Conservation (phyloP, 2,797 vertebrate species). For the Silurus lanzhouensis region DNA sequence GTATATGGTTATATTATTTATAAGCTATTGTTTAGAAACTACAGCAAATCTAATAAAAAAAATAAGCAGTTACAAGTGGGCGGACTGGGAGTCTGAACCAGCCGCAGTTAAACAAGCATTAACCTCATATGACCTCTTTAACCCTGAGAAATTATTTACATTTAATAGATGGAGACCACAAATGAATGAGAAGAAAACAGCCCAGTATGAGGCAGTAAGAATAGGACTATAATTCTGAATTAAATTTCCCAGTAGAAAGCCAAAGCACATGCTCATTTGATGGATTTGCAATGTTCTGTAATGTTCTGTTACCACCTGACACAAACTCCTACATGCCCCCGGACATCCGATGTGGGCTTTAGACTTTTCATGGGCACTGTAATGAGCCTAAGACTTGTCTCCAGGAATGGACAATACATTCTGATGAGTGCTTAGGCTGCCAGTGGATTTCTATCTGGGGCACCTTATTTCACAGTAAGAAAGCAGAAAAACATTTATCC, state of each 20-base stretch:
- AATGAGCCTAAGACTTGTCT: conserved; percentile 42
- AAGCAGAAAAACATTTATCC: conserved; percentile 23
- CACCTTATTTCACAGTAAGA: conserved; percentile 27
- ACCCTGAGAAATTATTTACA: not conserved
- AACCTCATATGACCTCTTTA: not conserved
- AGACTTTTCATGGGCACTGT: conserved; percentile 32
- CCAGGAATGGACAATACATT: conserved; percentile 38
- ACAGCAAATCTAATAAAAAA: not conserved
- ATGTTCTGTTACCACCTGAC: conserved; percentile 43
- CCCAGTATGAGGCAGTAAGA: not conserved
- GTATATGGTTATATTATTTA: not conserved
- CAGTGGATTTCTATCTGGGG: conserved; percentile 37
- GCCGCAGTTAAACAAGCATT: not conserved
- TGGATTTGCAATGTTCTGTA: conserved; percentile 49
- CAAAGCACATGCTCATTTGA: conserved; percentile 43
- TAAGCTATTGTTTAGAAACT: not conserved
- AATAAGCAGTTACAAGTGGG: not conserved
- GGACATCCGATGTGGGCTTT: conserved; percentile 43
- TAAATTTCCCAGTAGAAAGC: conserved; percentile 41
- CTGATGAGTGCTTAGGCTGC: conserved; percentile 33
- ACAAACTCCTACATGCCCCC: conserved; percentile 41
- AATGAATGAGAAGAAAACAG: not conserved
- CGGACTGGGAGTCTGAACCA: not conserved
- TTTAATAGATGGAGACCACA: not conserved
- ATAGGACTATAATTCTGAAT: not conserved